Evolutionary conservation across 2,797 vertebrate genomes (phyloP), one percentile per base, ranked within the genome.

Genomic region (Gallinago nigripennis): DNA sequence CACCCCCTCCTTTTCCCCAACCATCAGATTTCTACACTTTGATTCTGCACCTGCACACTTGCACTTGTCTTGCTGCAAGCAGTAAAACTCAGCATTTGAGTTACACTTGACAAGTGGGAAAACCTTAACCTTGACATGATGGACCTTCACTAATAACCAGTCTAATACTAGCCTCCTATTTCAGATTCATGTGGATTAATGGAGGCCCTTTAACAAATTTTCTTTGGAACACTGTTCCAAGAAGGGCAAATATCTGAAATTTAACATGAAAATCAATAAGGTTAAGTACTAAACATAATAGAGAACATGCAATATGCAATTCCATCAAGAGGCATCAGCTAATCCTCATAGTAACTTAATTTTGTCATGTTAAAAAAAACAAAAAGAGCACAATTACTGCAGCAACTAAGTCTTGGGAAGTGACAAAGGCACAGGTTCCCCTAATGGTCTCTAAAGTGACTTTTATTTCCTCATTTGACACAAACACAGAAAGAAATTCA

Each of bases 61-160:
- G 30, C 12, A 78, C 46, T 15, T 35, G 25, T 21, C 37, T 54
- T 5, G 5, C 45, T 63, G 46, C 19, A 77, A 81, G 37, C 64
- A 3, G 1, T 0, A 0, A 79, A 91, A n/a, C 12, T 53, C 16
- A 11, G 43, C 25, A 65, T 39, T 35, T 54, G 13, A 78, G 46
- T 54, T 61, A 81, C 21, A 12, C 14, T 24, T 35, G 16, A 37
- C 15, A 63, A 79, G 28, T 0, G 2, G 27, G 31, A 87, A 94
- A 92, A 46, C 9, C 31, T 39, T 80, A 85, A 87, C 6, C 16
- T 5, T 56, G 51, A 57, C 37, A 16, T 8, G 7, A 90, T 3
- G 4, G 43, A 41, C 8, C 2, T 50, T 57, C 33, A 35, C 33
- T 53, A 65, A 31, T 16, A 85, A 70, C 3, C 9, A 16, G 8